phyloP scores from a whole-genome alignment of 1,140 invertebrate genomes.

The Bicyclus anynana region DNA sequence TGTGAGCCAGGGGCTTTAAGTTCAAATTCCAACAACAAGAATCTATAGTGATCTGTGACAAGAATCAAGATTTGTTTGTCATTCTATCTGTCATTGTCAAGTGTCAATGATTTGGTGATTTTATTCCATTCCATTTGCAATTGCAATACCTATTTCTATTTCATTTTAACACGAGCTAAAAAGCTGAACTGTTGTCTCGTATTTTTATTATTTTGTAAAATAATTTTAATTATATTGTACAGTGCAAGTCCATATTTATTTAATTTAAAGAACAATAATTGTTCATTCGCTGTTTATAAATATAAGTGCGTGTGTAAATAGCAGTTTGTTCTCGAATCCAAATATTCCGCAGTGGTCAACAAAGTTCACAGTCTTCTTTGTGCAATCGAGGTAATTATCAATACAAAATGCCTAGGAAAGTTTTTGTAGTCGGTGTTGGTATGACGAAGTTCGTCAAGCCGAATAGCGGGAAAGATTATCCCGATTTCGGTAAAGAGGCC shows the following conservation, averaged over 20 bases:
- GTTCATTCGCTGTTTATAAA: not conserved
- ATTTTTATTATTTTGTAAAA: not conserved
- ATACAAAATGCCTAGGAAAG: slow-evolving; percentile 75
- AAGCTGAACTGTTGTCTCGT: slow-evolving; percentile 12
- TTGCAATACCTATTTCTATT: slow-evolving; percentile 6
- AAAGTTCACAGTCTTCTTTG: slow-evolving; percentile 25
- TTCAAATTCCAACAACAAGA: slow-evolving; percentile 23
- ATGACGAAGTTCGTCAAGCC: slow-evolving; percentile 96
- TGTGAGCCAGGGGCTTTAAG: too few relatives aligned
- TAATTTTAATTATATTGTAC: not conserved
- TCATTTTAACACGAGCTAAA: slow-evolving; percentile 4
- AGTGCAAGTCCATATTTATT: not conserved
- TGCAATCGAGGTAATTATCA: slow-evolving; percentile 59
- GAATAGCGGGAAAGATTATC: slow-evolving; percentile 91
- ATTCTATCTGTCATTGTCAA: slow-evolving; percentile 2
- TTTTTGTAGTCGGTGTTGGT: slow-evolving; percentile 96
- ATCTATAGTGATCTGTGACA: too few relatives aligned
- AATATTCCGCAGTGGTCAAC: slow-evolving; percentile 23
- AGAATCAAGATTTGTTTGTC: too few relatives aligned
- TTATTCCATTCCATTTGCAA: too few relatives aligned
- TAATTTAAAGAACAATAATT: not conserved
- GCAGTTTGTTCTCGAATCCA: not conserved
- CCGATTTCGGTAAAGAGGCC: slow-evolving; percentile 95
- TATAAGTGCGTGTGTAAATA: not conserved
- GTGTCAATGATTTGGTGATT: too few relatives aligned